These are phyloP conservation scores for Diplazon laetatorius DNA, from an alignment of 2,888 invertebrate species.

Conservation along the genomic window DNA sequence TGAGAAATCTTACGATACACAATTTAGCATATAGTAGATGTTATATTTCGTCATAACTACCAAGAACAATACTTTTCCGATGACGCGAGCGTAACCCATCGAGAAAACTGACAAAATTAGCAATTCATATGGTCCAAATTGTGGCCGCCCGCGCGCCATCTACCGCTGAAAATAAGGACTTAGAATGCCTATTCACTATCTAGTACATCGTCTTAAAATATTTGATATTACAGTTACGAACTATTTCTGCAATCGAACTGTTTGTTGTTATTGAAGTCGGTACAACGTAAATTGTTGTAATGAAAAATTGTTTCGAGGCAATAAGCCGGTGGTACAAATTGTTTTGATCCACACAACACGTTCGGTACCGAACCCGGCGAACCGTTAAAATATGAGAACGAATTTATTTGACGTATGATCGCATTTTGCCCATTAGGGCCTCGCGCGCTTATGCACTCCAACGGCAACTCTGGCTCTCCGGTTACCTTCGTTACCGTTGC, in stretches of 20 bases:
- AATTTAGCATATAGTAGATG: too few relatives aligned
- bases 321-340: slow-evolving; percentile 6
- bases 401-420: slow-evolving; percentile 36
- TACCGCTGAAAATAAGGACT: too few relatives aligned
- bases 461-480: slow-evolving; percentile 47
- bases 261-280: background rate
- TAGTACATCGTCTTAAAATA: too few relatives aligned
- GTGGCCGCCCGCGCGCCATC: too few relatives aligned
- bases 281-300: too few relatives aligned
- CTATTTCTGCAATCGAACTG: background rate
- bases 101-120: too few relatives aligned
- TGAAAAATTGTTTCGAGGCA: slow-evolving; percentile 2
- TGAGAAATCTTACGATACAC: too few relatives aligned
- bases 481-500: slow-evolving; percentile 49
- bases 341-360: slow-evolving; percentile 14
- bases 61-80: too few relatives aligned
- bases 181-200: too few relatives aligned
- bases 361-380: slow-evolving; percentile 13
- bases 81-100: too few relatives aligned
- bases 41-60: too few relatives aligned
- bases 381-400: slow-evolving; percentile 34
- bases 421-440: slow-evolving; percentile 18
- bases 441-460: slow-evolving; percentile 8
- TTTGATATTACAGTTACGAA: background rate
- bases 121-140: too few relatives aligned